Evolutionary conservation across 2,113 vertebrate genomes (phyloP), one percentile per base, ranked within the genome.

Genomic region (Rhinolophus sinicus): DNA sequence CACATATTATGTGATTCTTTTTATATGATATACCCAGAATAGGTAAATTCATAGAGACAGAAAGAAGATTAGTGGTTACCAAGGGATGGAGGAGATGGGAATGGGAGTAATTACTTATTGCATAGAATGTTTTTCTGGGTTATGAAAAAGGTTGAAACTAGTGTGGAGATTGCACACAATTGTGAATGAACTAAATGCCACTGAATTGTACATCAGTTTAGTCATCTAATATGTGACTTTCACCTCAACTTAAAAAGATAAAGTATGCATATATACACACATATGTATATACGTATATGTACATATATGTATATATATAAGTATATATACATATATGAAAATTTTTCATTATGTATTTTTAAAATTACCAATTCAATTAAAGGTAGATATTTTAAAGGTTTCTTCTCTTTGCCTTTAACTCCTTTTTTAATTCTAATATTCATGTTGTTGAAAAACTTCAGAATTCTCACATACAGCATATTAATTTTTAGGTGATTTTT

Each of bases 401-500:
- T 24, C 8, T 65, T 90, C 38, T 91, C 18, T 35, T 73, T 28
- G 30, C 0, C 21, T 65, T n/a, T 35, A 54, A 70, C 9, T 28
- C 50, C 0, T 60, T 64, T 35, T 62, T 47, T 86, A 91, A 58
- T 38, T 85, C 30, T 14, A 70, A 30, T 73, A 88, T 65, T 86
- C 35, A 58, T 54, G 18, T 14, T 67, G 26, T 33, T 47, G 47
- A 91, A 75, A 84, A 72, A 40, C 12, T 6, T 87, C 15, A 92
- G 18, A 86, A 35, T 80, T 95, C 9, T 58, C 30, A 76, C 24
- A 75, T 38, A 56, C 0, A 22, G 7, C 4, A 47, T 33, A 83
- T 44, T 70, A 86, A 50, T 82, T 60, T 92, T 88, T 78, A n/a
- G 13, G 16, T 62, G 1, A 85, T 47, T 75, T 94, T 82, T 85